Conservation (phyloP, 1,140 invertebrate genomes). For the Reticulitermes speratus region DNA sequence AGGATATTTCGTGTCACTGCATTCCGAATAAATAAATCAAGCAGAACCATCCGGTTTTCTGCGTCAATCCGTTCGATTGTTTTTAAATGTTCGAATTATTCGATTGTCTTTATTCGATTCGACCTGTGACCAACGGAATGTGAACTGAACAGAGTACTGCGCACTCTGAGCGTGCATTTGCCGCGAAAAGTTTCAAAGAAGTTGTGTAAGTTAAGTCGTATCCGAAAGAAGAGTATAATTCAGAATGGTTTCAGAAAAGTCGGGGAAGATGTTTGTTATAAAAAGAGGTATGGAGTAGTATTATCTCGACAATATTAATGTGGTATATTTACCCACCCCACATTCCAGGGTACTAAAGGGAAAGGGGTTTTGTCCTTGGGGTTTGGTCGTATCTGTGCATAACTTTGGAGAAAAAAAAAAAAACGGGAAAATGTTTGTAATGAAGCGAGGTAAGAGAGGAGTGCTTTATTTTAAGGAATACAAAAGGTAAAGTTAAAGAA, state of each 20-base stretch:
- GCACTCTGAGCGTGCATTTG: background rate
- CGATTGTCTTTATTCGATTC: no score
- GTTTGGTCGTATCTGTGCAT: no score
- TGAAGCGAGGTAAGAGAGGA: background rate
- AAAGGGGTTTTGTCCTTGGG: slow-evolving; percentile 37
- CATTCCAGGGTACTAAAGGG: slow-evolving; percentile 38
- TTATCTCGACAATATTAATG: slow-evolving; percentile 22
- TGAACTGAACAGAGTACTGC: no score
- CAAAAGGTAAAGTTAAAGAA: no score
- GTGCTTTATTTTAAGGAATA: background rate
- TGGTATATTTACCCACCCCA: background rate
- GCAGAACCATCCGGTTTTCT: no score
- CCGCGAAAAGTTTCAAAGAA: background rate
- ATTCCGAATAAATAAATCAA: no score
- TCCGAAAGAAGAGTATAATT: background rate
- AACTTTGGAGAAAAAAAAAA: background rate
- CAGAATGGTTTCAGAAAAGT: slow-evolving; percentile 22
- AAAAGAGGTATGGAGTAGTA: slow-evolving; percentile 49
- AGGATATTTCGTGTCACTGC: no score
- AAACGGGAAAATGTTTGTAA: background rate
- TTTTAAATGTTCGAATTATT: no score
- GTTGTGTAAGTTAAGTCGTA: background rate
- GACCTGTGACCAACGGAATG: no score
- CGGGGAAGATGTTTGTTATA: slow-evolving; percentile 53
- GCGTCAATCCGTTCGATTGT: no score